phyloP scores from a whole-genome alignment of 2,888 invertebrate species.

The Eupithecia inturbata region DNA sequence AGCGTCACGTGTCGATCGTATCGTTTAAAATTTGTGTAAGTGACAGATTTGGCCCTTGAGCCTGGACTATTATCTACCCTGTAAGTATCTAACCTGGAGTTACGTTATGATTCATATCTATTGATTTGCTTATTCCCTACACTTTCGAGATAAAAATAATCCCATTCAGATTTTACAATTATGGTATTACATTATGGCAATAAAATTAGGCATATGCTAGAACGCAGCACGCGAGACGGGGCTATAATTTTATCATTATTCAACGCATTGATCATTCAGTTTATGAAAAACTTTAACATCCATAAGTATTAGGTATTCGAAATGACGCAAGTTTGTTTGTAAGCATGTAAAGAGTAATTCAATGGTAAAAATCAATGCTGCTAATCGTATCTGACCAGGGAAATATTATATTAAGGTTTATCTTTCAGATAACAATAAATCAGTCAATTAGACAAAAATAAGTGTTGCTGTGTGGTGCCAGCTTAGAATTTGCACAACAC shows the following conservation, averaged over 20 bases:
- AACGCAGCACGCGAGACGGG: background rate
- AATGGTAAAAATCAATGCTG: background rate
- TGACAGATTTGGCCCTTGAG: background rate
- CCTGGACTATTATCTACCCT: background rate
- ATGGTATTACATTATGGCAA: no score
- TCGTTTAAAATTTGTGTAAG: background rate
- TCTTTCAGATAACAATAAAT: conserved; percentile 1
- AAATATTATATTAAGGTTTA: background rate
- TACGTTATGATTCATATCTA: background rate
- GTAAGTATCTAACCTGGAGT: background rate
- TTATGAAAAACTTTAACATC: background rate
- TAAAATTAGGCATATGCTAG: no score
- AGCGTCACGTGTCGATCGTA: no score
- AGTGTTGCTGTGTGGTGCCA: no score
- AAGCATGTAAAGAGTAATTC: background rate
- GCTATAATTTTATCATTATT: background rate
- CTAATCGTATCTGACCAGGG: background rate
- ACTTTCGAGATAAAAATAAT: background rate
- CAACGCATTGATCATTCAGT: background rate
- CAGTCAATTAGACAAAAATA: background rate
- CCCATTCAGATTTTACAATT: background rate
- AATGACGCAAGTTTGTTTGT: background rate
- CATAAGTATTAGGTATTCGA: background rate
- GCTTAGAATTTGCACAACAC: no score
- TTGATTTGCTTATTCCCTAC: background rate